These are phyloP conservation scores for Drosophila basisetae DNA, from an alignment of 2,888 invertebrate genomes.

Conservation along the genomic window DNA sequence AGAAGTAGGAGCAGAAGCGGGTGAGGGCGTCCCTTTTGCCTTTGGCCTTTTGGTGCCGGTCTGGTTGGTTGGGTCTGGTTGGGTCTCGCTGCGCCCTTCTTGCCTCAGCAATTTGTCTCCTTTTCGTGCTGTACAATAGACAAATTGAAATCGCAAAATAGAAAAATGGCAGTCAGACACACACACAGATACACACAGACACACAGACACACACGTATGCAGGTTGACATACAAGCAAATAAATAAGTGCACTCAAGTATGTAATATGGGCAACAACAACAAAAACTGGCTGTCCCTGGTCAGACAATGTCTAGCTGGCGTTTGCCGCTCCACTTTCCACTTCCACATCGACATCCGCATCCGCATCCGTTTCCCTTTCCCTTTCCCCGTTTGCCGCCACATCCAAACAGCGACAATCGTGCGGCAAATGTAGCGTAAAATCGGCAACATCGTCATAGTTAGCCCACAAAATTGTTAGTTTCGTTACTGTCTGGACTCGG, in stretches of 20 bases:
- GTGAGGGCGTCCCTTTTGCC: constrained; percentile 38
- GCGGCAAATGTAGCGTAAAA: constrained; percentile 76
- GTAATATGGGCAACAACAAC: constrained; percentile 68
- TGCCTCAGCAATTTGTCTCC: constrained; percentile 48
- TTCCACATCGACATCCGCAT: constrained; percentile 13
- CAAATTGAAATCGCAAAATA: constrained; percentile 77
- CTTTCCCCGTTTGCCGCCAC: neutral
- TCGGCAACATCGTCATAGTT: constrained; percentile 68
- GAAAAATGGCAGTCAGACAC: constrained; percentile 57
- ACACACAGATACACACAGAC: constrained; percentile 41
- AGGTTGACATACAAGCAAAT: constrained; percentile 76
- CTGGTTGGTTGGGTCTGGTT: constrained; percentile 20
- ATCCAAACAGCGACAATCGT: constrained; percentile 63
- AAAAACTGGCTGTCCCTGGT: constrained; percentile 44
- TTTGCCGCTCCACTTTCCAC: constrained; percentile 44
- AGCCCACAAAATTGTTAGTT: constrained; percentile 71
- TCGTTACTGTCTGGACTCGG: constrained; percentile 55
- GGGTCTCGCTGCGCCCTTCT: constrained; percentile 7
- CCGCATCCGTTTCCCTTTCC: constrained; percentile 18
- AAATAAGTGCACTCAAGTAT: constrained; percentile 81
- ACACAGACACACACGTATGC: constrained; percentile 35
- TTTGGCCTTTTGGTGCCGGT: constrained; percentile 18
- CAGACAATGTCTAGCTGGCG: constrained; percentile 62
- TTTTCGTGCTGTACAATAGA: constrained; percentile 52
- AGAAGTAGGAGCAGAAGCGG: constrained; percentile 26